Percentiles rank a stretch among this genome's conserved stretches.
phyloP scores from a whole-genome alignment of 2,888 invertebrate species.

The Marronus borbonicus region DNA sequence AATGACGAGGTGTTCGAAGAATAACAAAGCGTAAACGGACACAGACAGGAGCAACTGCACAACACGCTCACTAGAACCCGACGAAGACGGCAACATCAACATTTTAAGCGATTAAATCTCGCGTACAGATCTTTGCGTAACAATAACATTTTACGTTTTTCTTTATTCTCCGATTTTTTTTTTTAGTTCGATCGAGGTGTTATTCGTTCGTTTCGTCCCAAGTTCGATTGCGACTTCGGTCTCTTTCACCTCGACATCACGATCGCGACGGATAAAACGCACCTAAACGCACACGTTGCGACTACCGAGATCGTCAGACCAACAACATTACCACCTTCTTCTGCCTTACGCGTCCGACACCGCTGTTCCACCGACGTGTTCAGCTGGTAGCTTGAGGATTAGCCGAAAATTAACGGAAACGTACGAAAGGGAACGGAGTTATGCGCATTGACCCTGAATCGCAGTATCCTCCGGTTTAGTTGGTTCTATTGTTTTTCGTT shows the following conservation, averaged over 20 bases:
- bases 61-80: conserved; percentile 49
- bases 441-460: conserved; percentile 29
- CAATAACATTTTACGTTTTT: conserved; percentile 49
- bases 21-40: conserved; percentile 53
- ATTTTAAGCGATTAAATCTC: conserved; percentile 51
- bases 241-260: conserved; percentile 14
- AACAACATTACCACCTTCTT: too few relatives aligned
- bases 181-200: background rate
- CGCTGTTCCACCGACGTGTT: conserved; percentile 24
- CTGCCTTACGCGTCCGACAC: conserved; percentile 12
- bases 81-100: conserved; percentile 48
- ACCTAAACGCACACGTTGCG: conserved; percentile 1
- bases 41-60: conserved; percentile 51
- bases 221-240: too few relatives aligned
- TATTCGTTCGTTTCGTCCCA: too few relatives aligned
- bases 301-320: background rate
- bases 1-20: conserved; percentile 50
- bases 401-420: conserved; percentile 45
- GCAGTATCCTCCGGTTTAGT: too few relatives aligned
- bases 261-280: too few relatives aligned
- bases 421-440: conserved; percentile 30
- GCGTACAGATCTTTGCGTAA: conserved; percentile 16
- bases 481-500: too few relatives aligned
- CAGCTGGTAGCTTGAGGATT: conserved; percentile 34
- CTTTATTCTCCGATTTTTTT: conserved; percentile 21